Evolutionary conservation across 1,140 invertebrate genomes (phyloP), one percentile per base, ranked within the genome.

Genomic region (Babylonia areolata): DNA sequence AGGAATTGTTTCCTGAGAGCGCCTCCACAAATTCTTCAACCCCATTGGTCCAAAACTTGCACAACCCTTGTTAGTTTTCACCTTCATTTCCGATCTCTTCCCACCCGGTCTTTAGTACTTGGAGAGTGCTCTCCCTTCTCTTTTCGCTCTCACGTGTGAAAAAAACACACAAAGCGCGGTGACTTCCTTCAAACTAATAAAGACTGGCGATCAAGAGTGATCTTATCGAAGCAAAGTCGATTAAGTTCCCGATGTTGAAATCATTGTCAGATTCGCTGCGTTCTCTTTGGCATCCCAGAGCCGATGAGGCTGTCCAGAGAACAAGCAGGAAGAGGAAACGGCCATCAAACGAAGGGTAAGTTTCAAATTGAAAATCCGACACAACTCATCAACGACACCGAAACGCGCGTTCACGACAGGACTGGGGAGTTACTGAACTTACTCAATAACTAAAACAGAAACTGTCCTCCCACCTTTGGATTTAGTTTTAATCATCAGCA

Each of bases 171-270:
- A 64, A 64, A 64, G 15, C 58, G 23, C 28, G 15, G 23, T n/a
- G 28, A 64, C 28, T 64, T 64, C 58, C 58, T 64, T 64, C 28
- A 64, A 64, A 64, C 28, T n/a, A n/a, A n/a, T n/a, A n/a, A n/a
- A n/a, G n/a, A n/a, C 28, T 64, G 58, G 58, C 58, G 58, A 64
- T n/a, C 17, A 3, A n/a, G 58, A 64, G 58, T 64, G 58, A 64
- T 64, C 58, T 0, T 23, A 73, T 75, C 5, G 46, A 51, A 51
- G 17, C 9, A 51, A 51, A 28, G 12, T 12, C 39, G 81, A 84
- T 64, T 40, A 84, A 73, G 35, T 40, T 84, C 82, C 82, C 69
- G 64, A 84, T 84, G 82, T 84, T 84, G 31, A 84, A 75, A 73
- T 84, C 82, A 84, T 75, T 84, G 23, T 84, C 82, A 42, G 40